These are phyloP conservation scores for Corynorhinus townsendii DNA, from an alignment of 2,113 vertebrate genomes.

Conservation along the genomic window DNA sequence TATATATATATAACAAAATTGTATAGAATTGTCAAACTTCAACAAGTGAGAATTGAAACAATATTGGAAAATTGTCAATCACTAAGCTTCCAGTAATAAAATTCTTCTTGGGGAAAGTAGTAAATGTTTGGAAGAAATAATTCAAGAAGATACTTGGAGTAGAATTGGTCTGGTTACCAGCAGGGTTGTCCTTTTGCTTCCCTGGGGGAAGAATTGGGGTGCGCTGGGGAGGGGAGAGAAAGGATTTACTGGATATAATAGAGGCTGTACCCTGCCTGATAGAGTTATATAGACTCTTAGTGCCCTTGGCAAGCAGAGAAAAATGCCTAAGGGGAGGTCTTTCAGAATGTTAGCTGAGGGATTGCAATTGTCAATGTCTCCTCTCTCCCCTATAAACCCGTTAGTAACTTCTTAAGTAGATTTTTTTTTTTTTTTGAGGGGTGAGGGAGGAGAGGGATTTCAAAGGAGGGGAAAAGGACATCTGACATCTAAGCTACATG, in stretches of 20 bases:
- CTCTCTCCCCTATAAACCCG: background rate
- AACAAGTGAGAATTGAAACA: background rate
- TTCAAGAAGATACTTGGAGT: background rate
- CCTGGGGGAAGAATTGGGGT: background rate
- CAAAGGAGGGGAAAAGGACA: background rate
- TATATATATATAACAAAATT: background rate
- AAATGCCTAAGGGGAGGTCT: background rate
- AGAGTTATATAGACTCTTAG: background rate
- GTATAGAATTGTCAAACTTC: background rate
- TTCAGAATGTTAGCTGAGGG: background rate
- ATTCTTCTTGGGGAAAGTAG: background rate
- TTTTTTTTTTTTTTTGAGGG: background rate
- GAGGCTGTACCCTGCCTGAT: background rate
- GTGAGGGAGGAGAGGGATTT: background rate
- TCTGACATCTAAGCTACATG: background rate
- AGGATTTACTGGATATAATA: background rate
- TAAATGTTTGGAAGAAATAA: background rate
- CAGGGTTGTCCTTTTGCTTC: background rate
- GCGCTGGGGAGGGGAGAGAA: background rate
- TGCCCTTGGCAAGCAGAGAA: background rate
- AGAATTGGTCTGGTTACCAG: background rate
- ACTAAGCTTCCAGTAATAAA: background rate
- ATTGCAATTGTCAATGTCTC: background rate
- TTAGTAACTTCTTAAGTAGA: background rate
- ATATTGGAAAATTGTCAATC: background rate